A percentile compares a stretch with the other conserved stretches of the same genome.
phyloP scores from a whole-genome alignment of 2,113 vertebrate genomes.

The Elaphurus davidianus region DNA sequence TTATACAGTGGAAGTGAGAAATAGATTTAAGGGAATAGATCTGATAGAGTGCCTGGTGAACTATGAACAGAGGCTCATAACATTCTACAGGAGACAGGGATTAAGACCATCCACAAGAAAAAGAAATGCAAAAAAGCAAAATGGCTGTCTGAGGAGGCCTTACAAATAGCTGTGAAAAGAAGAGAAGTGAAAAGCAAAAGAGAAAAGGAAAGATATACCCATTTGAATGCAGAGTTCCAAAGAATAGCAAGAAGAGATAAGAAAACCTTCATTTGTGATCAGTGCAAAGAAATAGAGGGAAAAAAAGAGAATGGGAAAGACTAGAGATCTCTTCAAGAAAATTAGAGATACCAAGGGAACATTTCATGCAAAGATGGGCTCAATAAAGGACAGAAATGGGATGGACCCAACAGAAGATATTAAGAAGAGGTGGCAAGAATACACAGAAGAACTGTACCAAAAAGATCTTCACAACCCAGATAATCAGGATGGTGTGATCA shows the following conservation, averaged over 20 bases:
- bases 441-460: background rate
- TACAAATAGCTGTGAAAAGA: background rate
- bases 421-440: background rate
- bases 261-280: background rate
- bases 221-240: background rate
- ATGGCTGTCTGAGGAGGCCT: background rate
- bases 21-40: background rate
- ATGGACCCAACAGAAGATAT: background rate
- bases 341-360: background rate
- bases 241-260: background rate
- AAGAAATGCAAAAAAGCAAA: background rate
- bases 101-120: background rate
- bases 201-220: background rate
- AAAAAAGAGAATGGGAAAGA: background rate
- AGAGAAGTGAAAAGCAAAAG: background rate
- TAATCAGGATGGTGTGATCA: background rate
- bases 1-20: background rate
- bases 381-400: background rate
- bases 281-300: background rate
- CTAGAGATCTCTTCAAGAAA: background rate
- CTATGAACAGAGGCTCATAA: background rate
- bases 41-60: background rate
- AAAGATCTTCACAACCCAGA: background rate
- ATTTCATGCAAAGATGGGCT: background rate
- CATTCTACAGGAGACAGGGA: background rate